Base-by-base conservation (phyloP, 2,797 vertebrate species). In the Myripristis jacobus region DNA sequence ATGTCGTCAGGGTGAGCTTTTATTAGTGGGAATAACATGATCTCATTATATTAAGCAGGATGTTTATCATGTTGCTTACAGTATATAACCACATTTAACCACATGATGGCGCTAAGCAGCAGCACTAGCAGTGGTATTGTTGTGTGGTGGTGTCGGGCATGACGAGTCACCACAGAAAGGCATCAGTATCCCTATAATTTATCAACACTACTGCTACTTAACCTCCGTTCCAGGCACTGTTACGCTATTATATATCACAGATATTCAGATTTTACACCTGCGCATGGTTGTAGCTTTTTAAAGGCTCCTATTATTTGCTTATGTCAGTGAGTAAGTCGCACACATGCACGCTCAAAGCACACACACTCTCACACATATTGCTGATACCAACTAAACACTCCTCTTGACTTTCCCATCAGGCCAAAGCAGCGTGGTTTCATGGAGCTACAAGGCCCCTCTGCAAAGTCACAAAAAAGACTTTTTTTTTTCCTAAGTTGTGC, bases 101-200 rank as follows among this genome's bases (percentile, higher is more conserved):
- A 91, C 84, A 86, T 0, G 87, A 72, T 82, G 91, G 87, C 61
- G 41, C 59, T 62, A 31, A 46, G 21, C 19, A 36, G 43, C 52
- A 48, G 44, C 21, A 25, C 77, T 44, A 31, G 41, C 64, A 61
- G 43, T 18, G 36, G n/a, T 31, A 25, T 29, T 21, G 43, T 46
- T 50, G 54, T n/a, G 12, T 52, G 57, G 57, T 44, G 10, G 57
- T 22, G 44, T 67, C 70, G 34, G 34, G 13, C 36, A 11, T 34
- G 41, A 63, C 58, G 66, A 81, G 53, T 47, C 6, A 38, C 31
- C 22, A 71, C 66, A 60, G 48, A 2, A 38, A n/a, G 44, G 70
- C 55, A 27, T 70, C 8, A 18, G 25, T 29, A 53, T 13, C 13
- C 12, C 38, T 41, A 16, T 27, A 18, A 52, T 34, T 61, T 54